A percentile compares a stretch with the other conserved stretches of the same genome.
phyloP scores from a whole-genome alignment of 2,113 vertebrate genomes.

The Elgaria multicarinata region DNA sequence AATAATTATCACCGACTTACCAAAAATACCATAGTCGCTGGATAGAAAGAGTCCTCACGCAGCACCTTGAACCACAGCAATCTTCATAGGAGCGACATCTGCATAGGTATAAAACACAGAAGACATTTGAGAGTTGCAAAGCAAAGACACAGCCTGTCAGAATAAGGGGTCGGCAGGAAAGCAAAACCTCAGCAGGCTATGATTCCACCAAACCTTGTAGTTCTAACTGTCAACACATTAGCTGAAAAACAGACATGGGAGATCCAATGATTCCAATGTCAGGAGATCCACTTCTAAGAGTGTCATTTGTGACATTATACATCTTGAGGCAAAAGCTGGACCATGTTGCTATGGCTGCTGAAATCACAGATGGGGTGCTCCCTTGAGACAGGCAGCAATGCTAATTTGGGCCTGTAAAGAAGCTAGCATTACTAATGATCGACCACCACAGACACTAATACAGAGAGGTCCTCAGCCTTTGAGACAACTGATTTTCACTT shows the following conservation, averaged over 20 bases:
- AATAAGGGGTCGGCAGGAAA: not conserved
- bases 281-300: fast-evolving
- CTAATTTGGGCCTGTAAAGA: not conserved
- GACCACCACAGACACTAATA: not conserved
- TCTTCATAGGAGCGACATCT: slow-evolving; percentile 98
- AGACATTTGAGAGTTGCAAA: not conserved
- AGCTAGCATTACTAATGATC: not conserved
- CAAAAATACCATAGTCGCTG: slow-evolving; percentile 99
- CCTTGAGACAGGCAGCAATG: not conserved
- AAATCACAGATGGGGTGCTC: not conserved
- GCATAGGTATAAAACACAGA: slow-evolving; percentile 31
- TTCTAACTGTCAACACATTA: not conserved
- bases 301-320: fast-evolving
- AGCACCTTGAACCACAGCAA: slow-evolving; percentile 96
- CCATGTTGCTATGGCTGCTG: not conserved
- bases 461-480: not conserved
- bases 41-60: slow-evolving; percentile 92
- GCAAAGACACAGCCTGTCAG: not conserved
- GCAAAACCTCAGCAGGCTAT: not conserved
- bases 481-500: not conserved
- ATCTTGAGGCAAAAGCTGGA: not conserved
- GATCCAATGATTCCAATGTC: not conserved
- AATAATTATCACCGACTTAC: slow-evolving; percentile 75
- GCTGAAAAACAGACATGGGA: not conserved
- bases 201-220: not conserved